Evolutionary conservation across 2,888 invertebrate genomes (phyloP).

Genomic region (Falcaria lacertinaria): DNA sequence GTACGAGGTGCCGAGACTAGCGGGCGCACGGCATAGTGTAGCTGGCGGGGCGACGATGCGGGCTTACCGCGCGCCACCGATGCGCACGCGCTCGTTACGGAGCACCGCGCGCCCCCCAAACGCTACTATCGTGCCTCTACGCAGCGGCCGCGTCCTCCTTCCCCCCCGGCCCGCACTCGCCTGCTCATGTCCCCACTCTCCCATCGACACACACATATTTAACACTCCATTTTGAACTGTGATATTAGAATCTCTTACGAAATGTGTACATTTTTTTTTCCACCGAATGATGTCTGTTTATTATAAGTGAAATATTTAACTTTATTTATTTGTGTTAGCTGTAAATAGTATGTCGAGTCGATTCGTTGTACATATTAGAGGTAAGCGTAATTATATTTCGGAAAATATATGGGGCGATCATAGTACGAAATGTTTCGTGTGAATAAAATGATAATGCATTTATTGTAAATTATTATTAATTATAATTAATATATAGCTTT

Average conservation of each 20-base stretch:
- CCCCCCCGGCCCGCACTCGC: conserved; percentile 40
- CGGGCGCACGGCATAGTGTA: conserved; percentile 60
- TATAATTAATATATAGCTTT: conserved; percentile 43
- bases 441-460: conserved; percentile 52
- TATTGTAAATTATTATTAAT: conserved; percentile 48
- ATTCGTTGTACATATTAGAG: conserved; percentile 58
- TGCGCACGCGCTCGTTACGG: conserved; percentile 54
- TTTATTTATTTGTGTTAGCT: conserved; percentile 63
- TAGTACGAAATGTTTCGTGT: conserved; percentile 22
- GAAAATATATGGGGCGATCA: conserved; percentile 24
- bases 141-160: conserved; percentile 58
- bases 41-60: conserved; percentile 60
- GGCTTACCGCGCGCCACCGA: conserved; percentile 51
- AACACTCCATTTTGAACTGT: conserved; percentile 74
- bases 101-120: conserved; percentile 52
- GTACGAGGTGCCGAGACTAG: conserved; percentile 81
- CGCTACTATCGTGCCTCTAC: conserved; percentile 65
- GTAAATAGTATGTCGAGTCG: conserved; percentile 49
- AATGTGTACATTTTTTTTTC: conserved; percentile 43
- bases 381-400: conserved; percentile 14
- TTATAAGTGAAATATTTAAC: conserved; percentile 41
- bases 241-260: conserved; percentile 55
- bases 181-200: conserved; percentile 30
- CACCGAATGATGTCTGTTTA: conserved; percentile 53
- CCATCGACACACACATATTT: conserved; percentile 50